These are phyloP conservation scores for Odontamblyopus rebecca DNA, from an alignment of 2,797 vertebrate genomes.

Conservation along the genomic window DNA sequence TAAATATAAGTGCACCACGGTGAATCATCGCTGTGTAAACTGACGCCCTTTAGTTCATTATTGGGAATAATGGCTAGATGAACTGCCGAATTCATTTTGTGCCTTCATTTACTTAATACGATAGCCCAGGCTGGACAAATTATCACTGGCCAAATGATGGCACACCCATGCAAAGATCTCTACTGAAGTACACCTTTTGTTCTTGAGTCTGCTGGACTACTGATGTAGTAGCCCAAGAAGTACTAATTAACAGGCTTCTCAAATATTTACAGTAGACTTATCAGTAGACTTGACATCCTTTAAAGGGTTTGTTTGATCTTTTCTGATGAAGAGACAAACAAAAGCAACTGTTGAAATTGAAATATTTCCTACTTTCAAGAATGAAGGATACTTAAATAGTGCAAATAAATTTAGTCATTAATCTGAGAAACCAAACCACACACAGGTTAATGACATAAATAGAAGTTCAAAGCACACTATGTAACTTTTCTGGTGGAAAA, in stretches of 20 bases:
- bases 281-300: neutral
- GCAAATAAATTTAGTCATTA: neutral
- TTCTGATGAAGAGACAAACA: neutral
- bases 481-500: too few species aligned
- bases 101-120: neutral
- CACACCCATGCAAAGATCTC: neutral
- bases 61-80: too few species aligned
- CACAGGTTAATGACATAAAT: neutral
- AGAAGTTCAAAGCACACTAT: neutral
- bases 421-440: neutral
- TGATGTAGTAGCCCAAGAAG: neutral
- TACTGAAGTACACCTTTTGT: too few species aligned
- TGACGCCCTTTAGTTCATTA: conserved; percentile 6
- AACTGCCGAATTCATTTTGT: too few species aligned
- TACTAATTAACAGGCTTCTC: neutral
- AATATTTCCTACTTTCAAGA: neutral
- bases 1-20: neutral
- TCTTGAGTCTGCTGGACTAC: too few species aligned
- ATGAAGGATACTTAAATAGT: neutral
- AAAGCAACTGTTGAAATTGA: neutral
- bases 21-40: conserved; percentile 1
- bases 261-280: neutral
- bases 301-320: neutral
- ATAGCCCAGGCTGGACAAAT: neutral
- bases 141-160: neutral